A percentile compares a stretch with the other conserved stretches of the same genome.
Conservation (phyloP, 2,888 invertebrate genomes). For the Anarsia innoxiella region DNA sequence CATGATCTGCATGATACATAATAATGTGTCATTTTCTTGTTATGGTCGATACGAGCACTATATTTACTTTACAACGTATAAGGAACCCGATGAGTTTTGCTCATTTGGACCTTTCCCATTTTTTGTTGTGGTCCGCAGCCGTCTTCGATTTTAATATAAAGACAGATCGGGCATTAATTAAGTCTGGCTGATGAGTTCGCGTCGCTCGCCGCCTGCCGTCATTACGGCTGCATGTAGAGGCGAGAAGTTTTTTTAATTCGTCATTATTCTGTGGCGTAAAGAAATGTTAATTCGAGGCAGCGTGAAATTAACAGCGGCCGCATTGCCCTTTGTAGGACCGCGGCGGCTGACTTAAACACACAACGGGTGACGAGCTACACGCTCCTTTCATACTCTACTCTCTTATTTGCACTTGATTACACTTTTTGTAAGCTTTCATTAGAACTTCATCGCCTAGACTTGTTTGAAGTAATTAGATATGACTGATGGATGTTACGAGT, state of each 20-base stretch:
- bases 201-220: conserved; percentile 54
- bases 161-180: conserved; percentile 74
- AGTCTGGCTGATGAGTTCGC: conserved; percentile 67
- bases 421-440: conserved; percentile 67
- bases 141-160: conserved; percentile 68
- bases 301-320: conserved; percentile 76
- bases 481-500: not conserved
- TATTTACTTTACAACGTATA: conserved; percentile 9
- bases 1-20: no score
- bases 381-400: conserved; percentile 58
- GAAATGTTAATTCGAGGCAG: conserved; percentile 76
- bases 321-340: conserved; percentile 67
- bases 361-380: conserved; percentile 69
- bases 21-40: no score
- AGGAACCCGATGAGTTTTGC: conserved; percentile 29
- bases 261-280: conserved; percentile 76
- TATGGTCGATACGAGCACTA: no score
- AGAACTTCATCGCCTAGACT: conserved; percentile 44
- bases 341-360: conserved; percentile 69
- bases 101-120: conserved; percentile 26
- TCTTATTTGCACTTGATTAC: conserved; percentile 71
- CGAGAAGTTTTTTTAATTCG: conserved; percentile 72
- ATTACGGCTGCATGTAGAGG: conserved; percentile 68
- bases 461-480: no score
- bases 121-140: conserved; percentile 26